phyloP scores from a whole-genome alignment of 2,113 vertebrate species.

The Elephas maximus region DNA sequence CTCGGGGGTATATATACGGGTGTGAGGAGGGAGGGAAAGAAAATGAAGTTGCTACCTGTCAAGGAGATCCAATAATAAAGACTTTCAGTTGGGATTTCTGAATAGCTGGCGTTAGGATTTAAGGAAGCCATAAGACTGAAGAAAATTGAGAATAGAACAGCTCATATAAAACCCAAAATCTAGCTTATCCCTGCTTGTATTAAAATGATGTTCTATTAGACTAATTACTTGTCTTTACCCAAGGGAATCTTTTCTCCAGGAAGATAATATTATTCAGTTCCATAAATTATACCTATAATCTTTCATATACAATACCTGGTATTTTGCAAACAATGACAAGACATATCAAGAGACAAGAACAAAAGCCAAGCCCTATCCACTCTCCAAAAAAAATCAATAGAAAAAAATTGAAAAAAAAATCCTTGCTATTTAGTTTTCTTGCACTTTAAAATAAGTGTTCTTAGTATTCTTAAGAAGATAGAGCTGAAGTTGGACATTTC shows the following conservation, averaged over 20 bases:
- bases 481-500: not conserved
- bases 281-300: not conserved
- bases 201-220: not conserved
- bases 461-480: not conserved
- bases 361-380: not conserved
- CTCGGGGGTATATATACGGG: too few relatives aligned
- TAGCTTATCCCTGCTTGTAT: too few relatives aligned
- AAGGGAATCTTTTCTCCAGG: not conserved
- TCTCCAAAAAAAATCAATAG: not conserved
- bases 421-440: not conserved
- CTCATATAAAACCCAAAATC: too few relatives aligned
- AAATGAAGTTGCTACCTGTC: too few relatives aligned
- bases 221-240: not conserved
- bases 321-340: not conserved
- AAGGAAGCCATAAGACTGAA: too few relatives aligned
- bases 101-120: too few relatives aligned
- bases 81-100: too few relatives aligned
- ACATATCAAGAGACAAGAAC: not conserved
- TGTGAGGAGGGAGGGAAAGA: too few relatives aligned
- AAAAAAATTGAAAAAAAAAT: not conserved
- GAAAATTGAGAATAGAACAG: too few relatives aligned
- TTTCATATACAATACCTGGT: not conserved
- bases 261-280: not conserved
- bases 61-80: too few relatives aligned
- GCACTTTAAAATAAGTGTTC: not conserved